These are phyloP conservation scores for Hypocryptadius cinnamomeus DNA, from an alignment of 2,113 vertebrate species.

Conservation along the genomic window DNA sequence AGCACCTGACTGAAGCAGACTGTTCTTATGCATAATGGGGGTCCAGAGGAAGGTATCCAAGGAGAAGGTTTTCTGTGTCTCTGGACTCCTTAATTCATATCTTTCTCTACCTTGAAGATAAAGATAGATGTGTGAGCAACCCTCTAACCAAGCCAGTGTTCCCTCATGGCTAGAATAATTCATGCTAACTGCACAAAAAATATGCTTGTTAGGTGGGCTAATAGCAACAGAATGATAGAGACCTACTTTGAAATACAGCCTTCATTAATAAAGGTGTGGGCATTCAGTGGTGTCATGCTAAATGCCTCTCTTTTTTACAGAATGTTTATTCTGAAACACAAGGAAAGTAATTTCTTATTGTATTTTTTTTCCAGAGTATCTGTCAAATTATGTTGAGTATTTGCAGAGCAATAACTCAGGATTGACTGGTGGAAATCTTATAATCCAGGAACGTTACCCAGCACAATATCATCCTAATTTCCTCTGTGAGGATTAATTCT, in stretches of 20 bases:
- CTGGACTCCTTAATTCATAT: not conserved
- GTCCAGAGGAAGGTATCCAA: not conserved
- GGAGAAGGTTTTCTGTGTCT: not conserved
- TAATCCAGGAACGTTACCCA: slow-evolving; percentile 73
- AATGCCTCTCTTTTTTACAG: not conserved
- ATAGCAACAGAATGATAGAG: not conserved
- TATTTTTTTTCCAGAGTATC: slow-evolving; percentile 28
- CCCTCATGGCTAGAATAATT: not conserved
- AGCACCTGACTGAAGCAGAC: not conserved
- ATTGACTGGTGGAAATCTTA: slow-evolving; percentile 68
- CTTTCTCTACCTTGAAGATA: not conserved
- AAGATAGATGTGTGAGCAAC: not conserved
- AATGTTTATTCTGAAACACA: slow-evolving; percentile 31
- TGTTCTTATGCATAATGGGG: not conserved
- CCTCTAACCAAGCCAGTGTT: not conserved
- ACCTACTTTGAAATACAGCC: not conserved
- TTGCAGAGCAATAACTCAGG: slow-evolving; percentile 67
- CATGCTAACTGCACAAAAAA: not conserved
- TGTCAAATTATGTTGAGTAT: slow-evolving; percentile 67
- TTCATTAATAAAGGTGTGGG: not conserved
- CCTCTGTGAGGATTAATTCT: slow-evolving; percentile 67
- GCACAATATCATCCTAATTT: slow-evolving; percentile 74
- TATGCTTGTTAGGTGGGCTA: not conserved
- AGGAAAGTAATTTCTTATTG: slow-evolving; percentile 31
- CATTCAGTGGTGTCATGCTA: not conserved